Conservation (phyloP, 2,113 vertebrate species). For the Perca schrenkii region DNA sequence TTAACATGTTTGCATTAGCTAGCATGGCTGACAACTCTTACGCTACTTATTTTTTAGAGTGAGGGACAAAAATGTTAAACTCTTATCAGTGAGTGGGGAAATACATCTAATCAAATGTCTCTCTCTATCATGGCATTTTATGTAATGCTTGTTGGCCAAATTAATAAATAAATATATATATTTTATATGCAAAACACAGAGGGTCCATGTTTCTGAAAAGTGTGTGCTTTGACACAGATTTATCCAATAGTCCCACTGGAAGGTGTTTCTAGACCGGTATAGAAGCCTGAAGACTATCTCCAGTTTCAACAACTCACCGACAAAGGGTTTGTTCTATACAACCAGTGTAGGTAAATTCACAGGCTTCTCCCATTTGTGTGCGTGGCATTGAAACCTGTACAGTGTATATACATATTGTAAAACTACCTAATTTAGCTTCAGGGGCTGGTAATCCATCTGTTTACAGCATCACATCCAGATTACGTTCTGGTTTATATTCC, state of each 20-base stretch:
- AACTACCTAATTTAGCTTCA: neutral
- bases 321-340: slow-evolving; percentile 33
- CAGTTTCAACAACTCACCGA: slow-evolving; percentile 66
- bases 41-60: neutral
- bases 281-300: slow-evolving; percentile 51
- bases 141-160: neutral
- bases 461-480: neutral
- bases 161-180: neutral
- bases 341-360: slow-evolving; percentile 67
- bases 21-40: neutral
- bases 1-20: neutral
- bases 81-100: neutral
- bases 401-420: neutral
- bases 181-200: neutral
- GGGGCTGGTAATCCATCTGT: neutral
- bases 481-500: neutral
- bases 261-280: slow-evolving; percentile 12
- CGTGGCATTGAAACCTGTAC: slow-evolving; percentile 36
- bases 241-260: neutral
- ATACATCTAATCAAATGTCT: neutral
- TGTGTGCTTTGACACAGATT: slow-evolving; percentile 1
- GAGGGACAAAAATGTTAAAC: neutral
- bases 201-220: neutral
- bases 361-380: slow-evolving; percentile 42
- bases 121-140: neutral